Conservation (phyloP, 2,797 vertebrate species). For the Masticophis lateralis region DNA sequence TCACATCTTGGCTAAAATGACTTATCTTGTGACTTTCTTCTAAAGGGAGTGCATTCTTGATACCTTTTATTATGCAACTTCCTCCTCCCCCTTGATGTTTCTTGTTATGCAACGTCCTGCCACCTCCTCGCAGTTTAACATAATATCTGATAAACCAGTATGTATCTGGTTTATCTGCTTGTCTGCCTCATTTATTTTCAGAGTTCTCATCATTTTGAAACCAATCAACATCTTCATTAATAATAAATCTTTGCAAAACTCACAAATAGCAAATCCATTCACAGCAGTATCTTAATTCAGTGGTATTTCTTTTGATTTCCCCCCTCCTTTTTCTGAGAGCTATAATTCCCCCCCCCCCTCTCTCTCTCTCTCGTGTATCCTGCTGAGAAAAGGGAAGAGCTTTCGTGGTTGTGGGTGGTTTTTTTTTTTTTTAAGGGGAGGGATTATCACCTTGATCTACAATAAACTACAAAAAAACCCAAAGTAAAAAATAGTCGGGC, state of each 20-base stretch:
- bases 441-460: not conserved
- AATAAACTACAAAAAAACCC: not conserved
- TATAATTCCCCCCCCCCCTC: not conserved
- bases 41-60: not conserved
- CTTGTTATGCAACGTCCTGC: not conserved
- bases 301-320: not conserved
- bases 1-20: not conserved
- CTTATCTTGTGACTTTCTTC: not conserved
- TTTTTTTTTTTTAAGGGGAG: not conserved
- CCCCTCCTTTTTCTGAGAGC: too few species aligned
- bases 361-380: not conserved
- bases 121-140: not conserved
- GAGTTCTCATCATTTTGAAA: not conserved
- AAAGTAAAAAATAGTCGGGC: too few species aligned
- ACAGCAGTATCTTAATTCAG: not conserved
- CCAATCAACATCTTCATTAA: slow-evolving; percentile 15
- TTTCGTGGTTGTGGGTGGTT: not conserved
- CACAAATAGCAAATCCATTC: not conserved
- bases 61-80: not conserved
- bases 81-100: not conserved
- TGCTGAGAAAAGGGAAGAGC: not conserved
- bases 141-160: not conserved
- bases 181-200: slow-evolving; percentile 19
- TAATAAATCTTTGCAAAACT: slow-evolving; percentile 11
- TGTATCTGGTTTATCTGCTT: not conserved